phyloP scores from a whole-genome alignment of 2,888 invertebrate genomes.

The Teleiodes luculella region DNA sequence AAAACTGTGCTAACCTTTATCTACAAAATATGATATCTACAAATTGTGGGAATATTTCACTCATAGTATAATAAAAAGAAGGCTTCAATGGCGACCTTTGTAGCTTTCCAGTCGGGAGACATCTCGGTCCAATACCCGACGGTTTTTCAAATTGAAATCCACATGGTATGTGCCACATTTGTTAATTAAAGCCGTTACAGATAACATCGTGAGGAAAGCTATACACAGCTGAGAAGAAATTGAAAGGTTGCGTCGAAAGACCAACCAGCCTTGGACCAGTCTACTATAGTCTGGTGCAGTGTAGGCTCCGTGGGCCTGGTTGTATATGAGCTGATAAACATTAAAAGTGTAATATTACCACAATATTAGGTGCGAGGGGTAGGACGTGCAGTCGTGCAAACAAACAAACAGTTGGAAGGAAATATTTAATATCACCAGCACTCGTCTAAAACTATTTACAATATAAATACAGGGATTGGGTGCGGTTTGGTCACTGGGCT shows the following conservation, averaged over 20 bases:
- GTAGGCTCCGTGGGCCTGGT: too few relatives aligned
- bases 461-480: slow-evolving; percentile 60
- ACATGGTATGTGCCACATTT: too few relatives aligned
- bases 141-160: too few relatives aligned
- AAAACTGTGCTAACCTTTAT: neutral
- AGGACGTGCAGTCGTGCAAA: slow-evolving; percentile 43
- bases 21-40: neutral
- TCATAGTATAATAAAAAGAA: too few relatives aligned
- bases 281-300: too few relatives aligned
- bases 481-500: slow-evolving; percentile 21
- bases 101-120: too few relatives aligned
- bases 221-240: too few relatives aligned
- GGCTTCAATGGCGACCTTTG: too few relatives aligned
- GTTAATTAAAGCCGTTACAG: neutral
- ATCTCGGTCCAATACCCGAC: too few relatives aligned
- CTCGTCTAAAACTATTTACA: slow-evolving; percentile 74
- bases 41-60: neutral
- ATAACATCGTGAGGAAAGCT: neutral
- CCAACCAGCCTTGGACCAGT: too few relatives aligned
- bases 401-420: slow-evolving; percentile 56
- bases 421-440: slow-evolving; percentile 69
- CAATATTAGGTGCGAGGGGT: slow-evolving; percentile 1
- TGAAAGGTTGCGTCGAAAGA: too few relatives aligned
- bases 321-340: too few relatives aligned
- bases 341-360: neutral